Conservation (phyloP, 2,888 invertebrate species). For the Volucella zonaria region DNA sequence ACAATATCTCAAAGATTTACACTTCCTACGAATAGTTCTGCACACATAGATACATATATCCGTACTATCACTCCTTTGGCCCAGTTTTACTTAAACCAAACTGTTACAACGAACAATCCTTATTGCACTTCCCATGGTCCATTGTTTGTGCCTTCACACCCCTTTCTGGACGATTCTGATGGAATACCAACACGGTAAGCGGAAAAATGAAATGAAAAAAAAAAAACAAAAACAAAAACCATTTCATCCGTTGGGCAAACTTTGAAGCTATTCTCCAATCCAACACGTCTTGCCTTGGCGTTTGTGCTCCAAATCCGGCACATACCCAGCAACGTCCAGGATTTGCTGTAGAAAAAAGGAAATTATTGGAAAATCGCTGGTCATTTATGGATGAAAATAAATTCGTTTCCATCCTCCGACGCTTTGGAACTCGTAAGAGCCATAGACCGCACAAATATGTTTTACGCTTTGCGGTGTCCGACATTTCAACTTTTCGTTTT, state of each 20-base stretch:
- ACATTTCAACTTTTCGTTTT: slow-evolving; percentile 36
- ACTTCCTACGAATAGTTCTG: slow-evolving; percentile 23
- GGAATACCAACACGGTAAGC: not conserved
- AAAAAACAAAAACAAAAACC: slow-evolving; percentile 38
- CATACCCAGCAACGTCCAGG: not conserved
- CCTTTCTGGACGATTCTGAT: not conserved
- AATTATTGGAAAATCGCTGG: slow-evolving; percentile 71
- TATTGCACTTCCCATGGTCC: not conserved
- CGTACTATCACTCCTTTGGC: slow-evolving; percentile 2
- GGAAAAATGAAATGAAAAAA: not conserved
- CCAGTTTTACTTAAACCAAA: slow-evolving; percentile 34
- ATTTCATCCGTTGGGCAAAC: slow-evolving; percentile 57
- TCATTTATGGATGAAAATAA: slow-evolving; percentile 68
- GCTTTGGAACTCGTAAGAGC: slow-evolving; percentile 27
- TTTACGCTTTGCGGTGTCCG: slow-evolving; percentile 58
- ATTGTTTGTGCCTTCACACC: not conserved
- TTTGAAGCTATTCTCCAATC: slow-evolving; percentile 36
- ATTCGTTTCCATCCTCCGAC: slow-evolving; percentile 52
- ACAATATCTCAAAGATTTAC: slow-evolving; percentile 53
- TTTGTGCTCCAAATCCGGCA: slow-evolving; percentile 7
- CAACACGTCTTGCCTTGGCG: slow-evolving; percentile 8
- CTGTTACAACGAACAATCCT: slow-evolving; percentile 54
- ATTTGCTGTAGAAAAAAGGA: slow-evolving; percentile 32
- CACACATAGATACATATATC: not conserved
- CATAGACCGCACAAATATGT: slow-evolving; percentile 66